A percentile compares a stretch with the other conserved stretches of the same genome.
These are phyloP conservation scores for Pachyrhynchus sulphureomaculatus DNA, from an alignment of 1,140 invertebrate species.

Conservation along the genomic window DNA sequence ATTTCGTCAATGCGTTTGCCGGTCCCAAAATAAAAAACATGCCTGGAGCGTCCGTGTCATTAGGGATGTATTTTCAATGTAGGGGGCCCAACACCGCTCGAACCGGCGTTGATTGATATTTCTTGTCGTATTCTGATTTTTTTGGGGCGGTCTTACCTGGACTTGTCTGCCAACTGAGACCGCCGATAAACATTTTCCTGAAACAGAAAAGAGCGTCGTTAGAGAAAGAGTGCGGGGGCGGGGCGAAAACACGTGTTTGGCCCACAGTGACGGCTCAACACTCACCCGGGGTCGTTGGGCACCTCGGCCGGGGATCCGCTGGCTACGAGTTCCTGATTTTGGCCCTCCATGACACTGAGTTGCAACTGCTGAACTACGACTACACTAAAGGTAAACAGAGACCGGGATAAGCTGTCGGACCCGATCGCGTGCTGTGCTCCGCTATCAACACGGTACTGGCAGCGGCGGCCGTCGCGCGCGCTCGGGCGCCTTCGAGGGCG, in stretches of 20 bases:
- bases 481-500: slow-evolving; percentile 39
- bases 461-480: slow-evolving; percentile 42
- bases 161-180: slow-evolving; percentile 98
- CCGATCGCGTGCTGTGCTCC: slow-evolving; percentile 65
- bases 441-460: slow-evolving; percentile 74
- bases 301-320: slow-evolving; percentile 79
- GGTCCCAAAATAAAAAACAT: too few species aligned
- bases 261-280: slow-evolving; percentile 32
- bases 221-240: slow-evolving; percentile 25
- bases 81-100: too few species aligned
- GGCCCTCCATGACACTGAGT: slow-evolving; percentile 63
- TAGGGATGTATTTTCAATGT: too few species aligned
- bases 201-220: slow-evolving; percentile 56
- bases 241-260: slow-evolving; percentile 27
- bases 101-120: too few species aligned
- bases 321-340: slow-evolving; percentile 67
- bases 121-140: too few species aligned
- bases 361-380: slow-evolving; percentile 58
- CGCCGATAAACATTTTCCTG: slow-evolving; percentile 99
- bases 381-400: slow-evolving; percentile 62
- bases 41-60: too few species aligned
- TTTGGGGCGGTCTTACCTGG: slow-evolving; percentile 77
- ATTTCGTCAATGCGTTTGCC: too few species aligned
- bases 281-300: slow-evolving; percentile 88
- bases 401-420: slow-evolving; percentile 60